These are phyloP conservation scores for Varanus salvator DNA, from an alignment of 2,113 vertebrate species.

Conservation along the genomic window DNA sequence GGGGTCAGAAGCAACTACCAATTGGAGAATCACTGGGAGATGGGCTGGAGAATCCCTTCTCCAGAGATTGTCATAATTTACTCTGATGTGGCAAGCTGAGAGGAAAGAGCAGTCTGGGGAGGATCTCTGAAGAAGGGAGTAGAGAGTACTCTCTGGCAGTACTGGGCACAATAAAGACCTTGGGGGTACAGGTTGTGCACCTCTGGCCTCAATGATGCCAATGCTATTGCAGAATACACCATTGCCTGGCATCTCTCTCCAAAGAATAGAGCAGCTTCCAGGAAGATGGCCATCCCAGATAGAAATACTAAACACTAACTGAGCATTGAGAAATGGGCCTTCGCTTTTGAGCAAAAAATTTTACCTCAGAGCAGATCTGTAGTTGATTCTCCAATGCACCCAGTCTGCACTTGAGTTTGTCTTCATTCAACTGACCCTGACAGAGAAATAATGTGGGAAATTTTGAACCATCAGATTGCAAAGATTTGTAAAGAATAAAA, in stretches of 20 bases:
- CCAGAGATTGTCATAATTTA: no score
- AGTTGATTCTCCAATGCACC: slow-evolving; percentile 89
- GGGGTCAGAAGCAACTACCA: no score
- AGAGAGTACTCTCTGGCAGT: no score
- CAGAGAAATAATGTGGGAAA: neutral
- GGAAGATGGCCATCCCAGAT: neutral
- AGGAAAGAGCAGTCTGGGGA: no score
- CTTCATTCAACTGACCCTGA: slow-evolving; percentile 91
- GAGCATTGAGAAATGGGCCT: neutral
- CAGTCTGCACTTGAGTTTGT: slow-evolving; percentile 88
- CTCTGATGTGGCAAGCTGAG: no score
- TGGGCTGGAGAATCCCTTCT: no score
- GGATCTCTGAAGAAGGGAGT: no score
- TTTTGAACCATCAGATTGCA: neutral
- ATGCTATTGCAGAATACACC: no score
- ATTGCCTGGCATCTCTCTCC: neutral
- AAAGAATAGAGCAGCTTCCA: neutral
- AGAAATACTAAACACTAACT: neutral
- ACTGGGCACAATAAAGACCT: no score
- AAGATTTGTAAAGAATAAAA: neutral
- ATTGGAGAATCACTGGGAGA: no score
- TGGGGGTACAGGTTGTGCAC: neutral
- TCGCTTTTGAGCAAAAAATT: neutral
- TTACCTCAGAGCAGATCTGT: slow-evolving; percentile 90
- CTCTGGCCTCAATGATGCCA: neutral